phyloP scores from a whole-genome alignment of 2,888 invertebrate species.

The Plagodis pulveraria region DNA sequence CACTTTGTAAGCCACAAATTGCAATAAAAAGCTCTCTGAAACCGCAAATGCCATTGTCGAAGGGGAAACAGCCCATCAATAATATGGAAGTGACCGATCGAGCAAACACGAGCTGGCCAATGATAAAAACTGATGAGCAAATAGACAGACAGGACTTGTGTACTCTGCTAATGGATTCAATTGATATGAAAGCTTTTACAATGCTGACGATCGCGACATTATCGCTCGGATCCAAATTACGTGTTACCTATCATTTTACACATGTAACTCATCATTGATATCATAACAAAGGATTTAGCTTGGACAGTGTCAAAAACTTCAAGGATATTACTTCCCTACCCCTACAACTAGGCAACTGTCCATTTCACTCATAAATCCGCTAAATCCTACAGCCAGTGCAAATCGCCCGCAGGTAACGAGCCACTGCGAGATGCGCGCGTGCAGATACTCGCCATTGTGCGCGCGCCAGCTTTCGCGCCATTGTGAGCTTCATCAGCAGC shows the following conservation, averaged over 20 bases:
- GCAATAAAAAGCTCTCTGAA: constrained; percentile 49
- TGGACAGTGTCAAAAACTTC: no score
- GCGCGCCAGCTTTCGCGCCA: constrained; percentile 84
- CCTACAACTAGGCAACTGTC: constrained; percentile 19
- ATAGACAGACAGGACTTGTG: constrained; percentile 81
- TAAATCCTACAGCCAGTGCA: constrained; percentile 44
- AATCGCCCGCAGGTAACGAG: constrained; percentile 80
- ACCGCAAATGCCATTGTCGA: constrained; percentile 54
- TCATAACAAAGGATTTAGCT: no score
- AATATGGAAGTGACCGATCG: constrained; percentile 81
- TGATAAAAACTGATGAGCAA: constrained; percentile 85
- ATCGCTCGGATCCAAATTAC: constrained; percentile 46
- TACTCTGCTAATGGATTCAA: constrained; percentile 85
- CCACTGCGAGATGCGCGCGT: constrained; percentile 77
- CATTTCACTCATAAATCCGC: constrained; percentile 19
- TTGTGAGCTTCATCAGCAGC: constrained; percentile 76
- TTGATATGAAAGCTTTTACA: constrained; percentile 85
- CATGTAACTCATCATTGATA: constrained; percentile 11
- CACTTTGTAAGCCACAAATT: constrained; percentile 41
- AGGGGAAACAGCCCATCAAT: constrained; percentile 77
- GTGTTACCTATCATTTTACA: constrained; percentile 25
- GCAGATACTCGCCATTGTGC: constrained; percentile 77
- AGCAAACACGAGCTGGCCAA: constrained; percentile 80
- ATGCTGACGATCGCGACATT: constrained; percentile 73
- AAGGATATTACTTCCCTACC: no score